Conservation (phyloP, 2,888 invertebrate genomes). For the Criorhina ranunculi region DNA sequence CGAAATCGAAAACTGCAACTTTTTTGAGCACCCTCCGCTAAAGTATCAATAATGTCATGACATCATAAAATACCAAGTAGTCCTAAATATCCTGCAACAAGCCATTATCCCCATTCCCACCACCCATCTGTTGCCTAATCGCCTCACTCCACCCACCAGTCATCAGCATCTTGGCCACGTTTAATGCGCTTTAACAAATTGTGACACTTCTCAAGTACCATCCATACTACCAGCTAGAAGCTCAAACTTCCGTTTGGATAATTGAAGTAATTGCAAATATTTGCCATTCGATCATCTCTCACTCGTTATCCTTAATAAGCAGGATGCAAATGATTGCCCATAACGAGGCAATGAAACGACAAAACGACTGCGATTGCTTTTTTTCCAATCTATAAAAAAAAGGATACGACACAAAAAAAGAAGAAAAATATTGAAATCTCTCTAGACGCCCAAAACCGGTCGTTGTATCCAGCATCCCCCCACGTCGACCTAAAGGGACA, state of each 20-base stretch:
- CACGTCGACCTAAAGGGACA: conserved; percentile 44
- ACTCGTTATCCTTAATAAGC: conserved; percentile 72
- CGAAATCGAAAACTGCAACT: neutral
- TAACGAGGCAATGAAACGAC: conserved; percentile 73
- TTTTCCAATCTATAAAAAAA: conserved; percentile 40
- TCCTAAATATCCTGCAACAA: conserved; percentile 46
- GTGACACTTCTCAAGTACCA: conserved; percentile 61
- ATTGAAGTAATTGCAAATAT: conserved; percentile 75
- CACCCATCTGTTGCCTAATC: neutral
- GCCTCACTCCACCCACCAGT: neutral
- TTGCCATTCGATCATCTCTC: conserved; percentile 71
- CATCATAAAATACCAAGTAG: conserved; percentile 48
- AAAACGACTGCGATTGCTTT: conserved; percentile 58
- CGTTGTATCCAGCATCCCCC: conserved; percentile 9
- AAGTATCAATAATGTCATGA: conserved; percentile 51
- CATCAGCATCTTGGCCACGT: neutral
- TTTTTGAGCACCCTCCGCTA: conserved; percentile 11
- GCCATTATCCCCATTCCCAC: conserved; percentile 12
- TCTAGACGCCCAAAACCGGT: conserved; percentile 54
- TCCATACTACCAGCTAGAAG: neutral
- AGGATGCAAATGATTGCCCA: conserved; percentile 74
- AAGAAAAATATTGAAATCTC: conserved; percentile 15
- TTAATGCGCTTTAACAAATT: conserved; percentile 49
- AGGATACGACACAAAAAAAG: neutral
- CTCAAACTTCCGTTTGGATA: conserved; percentile 50